phyloP scores from a whole-genome alignment of 2,888 invertebrate genomes.

The Augochlorella aurata region DNA sequence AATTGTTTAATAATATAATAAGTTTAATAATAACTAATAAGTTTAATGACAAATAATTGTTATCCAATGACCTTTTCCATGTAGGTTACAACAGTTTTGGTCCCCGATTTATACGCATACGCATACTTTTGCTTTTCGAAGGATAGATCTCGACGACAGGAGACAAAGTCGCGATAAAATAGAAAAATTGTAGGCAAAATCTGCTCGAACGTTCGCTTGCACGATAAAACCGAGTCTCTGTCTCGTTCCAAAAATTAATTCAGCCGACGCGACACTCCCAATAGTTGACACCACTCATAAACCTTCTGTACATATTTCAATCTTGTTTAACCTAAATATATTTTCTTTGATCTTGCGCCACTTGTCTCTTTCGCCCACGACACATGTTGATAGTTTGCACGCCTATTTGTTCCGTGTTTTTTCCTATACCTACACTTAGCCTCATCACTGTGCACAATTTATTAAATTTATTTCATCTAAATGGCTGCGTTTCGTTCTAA shows the following conservation, averaged over 20 bases:
- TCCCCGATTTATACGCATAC: neutral
- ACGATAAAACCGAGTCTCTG: neutral
- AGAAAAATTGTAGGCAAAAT: neutral
- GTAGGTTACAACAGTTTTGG: no score
- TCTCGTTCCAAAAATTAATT: neutral
- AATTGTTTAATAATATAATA: no score
- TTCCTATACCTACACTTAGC: neutral
- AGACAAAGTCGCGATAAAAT: neutral
- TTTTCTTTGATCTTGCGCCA: neutral
- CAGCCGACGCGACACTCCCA: neutral
- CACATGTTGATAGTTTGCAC: neutral
- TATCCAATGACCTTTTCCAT: no score
- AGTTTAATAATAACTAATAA: no score
- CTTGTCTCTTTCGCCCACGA: neutral
- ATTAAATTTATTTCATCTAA: neutral
- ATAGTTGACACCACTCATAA: neutral
- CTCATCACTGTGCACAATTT: neutral
- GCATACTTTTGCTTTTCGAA: neutral
- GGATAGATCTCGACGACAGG: neutral
- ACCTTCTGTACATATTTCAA: conserved; percentile 5
- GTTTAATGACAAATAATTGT: no score
- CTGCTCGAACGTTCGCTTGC: neutral
- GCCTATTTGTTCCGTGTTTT: neutral
- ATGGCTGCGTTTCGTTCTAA: neutral
- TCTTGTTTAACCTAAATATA: conserved; percentile 5